Evolutionary conservation across 1,140 invertebrate genomes (phyloP), one percentile per base, ranked within the genome.

Genomic region (Portunus trituberculatus): DNA sequence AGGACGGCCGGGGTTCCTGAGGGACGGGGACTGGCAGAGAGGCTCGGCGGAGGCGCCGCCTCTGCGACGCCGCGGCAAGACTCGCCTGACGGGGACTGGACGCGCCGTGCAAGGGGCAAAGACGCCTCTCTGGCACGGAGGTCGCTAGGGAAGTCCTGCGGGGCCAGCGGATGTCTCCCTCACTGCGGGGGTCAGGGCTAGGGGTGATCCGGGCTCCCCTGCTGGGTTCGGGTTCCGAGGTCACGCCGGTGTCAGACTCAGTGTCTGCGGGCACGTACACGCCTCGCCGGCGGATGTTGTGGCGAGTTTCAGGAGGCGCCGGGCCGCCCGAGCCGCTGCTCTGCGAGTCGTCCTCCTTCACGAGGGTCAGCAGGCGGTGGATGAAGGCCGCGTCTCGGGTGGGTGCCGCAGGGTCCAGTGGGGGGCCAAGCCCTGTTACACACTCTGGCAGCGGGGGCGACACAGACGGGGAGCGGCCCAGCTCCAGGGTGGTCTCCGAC

Each of bases 231-330:
- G 91, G 91, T 10, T 95, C 91, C 6, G 94, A 95, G 29, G 82
- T 93, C 28, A 95, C 86, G 10, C 91, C 94, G 32, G 94, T 95
- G 52, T 95, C 94, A 46, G 94, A 92, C 46, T 95, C 94, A 12
- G 91, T 86, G 91, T 95, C 94, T 20, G 92, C 32, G 12, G 94
- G 91, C 6, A 95, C 91, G 59, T 95, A 95, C 31, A 95, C 89
- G 16, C 94, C 94, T 7, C 86, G 82, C n/a, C 94, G 94, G 45
- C 94, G 94, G 29, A 32, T n/a, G 91, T 67, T 94, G 25, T 91
- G 87, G 6, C 91, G 91, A 25, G 32, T 48, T 6, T 52, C 90
- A 12, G 94, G 39, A 8, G 29, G 48, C 14, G n/a, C 88, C 28
- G 91, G 29, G 0, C 28, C 82, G 6, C n/a, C 25, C 12, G 28